Percentiles rank a stretch among this genome's conserved stretches.
These are phyloP conservation scores for Eulemur macaco DNA, from an alignment of 2,113 vertebrate genomes.

Conservation along the genomic window DNA sequence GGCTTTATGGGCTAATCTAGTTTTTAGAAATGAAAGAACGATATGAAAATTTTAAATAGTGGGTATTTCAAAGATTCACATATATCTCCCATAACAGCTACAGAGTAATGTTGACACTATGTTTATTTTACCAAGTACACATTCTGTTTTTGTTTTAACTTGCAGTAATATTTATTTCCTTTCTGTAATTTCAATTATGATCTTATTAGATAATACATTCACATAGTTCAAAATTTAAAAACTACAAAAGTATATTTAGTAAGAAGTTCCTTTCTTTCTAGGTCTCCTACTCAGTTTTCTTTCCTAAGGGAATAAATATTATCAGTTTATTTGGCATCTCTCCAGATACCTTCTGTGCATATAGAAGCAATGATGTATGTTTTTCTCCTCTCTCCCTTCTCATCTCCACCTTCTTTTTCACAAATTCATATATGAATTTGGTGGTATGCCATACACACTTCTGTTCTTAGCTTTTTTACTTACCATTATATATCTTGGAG, in stretches of 20 bases:
- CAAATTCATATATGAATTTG: not conserved
- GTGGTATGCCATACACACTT: not conserved
- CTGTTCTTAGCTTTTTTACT: not conserved
- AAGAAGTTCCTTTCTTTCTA: not conserved
- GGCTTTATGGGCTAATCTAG: not conserved
- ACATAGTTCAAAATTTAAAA: slow-evolving; percentile 17
- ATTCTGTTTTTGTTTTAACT: not conserved
- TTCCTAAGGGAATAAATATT: not conserved
- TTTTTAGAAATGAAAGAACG: not conserved
- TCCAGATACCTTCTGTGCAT: not conserved
- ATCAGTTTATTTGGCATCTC: not conserved
- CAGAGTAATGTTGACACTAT: not conserved
- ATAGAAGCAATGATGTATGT: not conserved
- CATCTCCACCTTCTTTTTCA: not conserved
- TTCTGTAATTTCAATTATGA: slow-evolving; percentile 1
- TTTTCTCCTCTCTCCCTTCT: not conserved
- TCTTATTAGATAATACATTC: not conserved
- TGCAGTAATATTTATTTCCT: not conserved
- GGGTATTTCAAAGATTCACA: slow-evolving; percentile 4
- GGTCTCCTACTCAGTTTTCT: not conserved
- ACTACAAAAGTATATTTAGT: not conserved
- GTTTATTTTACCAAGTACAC: not conserved
- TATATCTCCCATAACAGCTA: not conserved
- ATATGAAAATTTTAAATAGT: not conserved
- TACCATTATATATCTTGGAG: not conserved